Conservation (phyloP, 2,113 vertebrate genomes). For the Phalacrocorax brasilianus region DNA sequence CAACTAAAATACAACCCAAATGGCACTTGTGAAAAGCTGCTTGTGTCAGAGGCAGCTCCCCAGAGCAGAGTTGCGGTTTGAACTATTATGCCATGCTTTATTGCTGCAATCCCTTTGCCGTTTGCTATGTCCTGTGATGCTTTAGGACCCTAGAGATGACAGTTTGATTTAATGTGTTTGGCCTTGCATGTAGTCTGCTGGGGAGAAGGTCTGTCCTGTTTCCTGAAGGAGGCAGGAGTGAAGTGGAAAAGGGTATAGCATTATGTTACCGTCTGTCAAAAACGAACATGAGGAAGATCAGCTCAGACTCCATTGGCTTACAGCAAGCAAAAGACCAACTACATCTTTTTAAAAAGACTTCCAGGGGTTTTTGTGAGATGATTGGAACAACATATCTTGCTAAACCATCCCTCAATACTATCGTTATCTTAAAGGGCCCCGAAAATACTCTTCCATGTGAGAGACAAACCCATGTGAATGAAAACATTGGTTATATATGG, state of each 20-base stretch:
- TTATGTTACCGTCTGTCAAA: neutral
- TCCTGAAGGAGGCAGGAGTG: neutral
- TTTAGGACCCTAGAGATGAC: neutral
- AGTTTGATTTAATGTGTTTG: neutral
- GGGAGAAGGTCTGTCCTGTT: neutral
- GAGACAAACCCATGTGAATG: neutral
- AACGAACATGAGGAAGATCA: neutral
- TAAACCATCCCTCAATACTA: neutral
- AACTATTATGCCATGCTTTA: rapidly evolving
- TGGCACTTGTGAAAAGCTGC: neutral
- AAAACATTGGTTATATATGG: neutral
- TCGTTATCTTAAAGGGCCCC: neutral
- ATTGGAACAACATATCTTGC: neutral
- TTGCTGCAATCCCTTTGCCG: neutral
- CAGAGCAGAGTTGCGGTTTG: neutral
- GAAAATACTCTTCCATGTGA: neutral
- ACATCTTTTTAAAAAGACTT: neutral
- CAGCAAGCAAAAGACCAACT: neutral
- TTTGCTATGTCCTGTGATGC: neutral
- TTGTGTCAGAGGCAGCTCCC: neutral
- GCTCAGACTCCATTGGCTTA: neutral
- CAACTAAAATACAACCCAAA: neutral
- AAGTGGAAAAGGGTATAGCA: neutral
- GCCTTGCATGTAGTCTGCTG: neutral
- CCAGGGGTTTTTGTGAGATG: neutral